A percentile compares a stretch with the other conserved stretches of the same genome.
Evolutionary conservation across 1,140 invertebrate genomes (phyloP).

Genomic region (Arion vulgaris): DNA sequence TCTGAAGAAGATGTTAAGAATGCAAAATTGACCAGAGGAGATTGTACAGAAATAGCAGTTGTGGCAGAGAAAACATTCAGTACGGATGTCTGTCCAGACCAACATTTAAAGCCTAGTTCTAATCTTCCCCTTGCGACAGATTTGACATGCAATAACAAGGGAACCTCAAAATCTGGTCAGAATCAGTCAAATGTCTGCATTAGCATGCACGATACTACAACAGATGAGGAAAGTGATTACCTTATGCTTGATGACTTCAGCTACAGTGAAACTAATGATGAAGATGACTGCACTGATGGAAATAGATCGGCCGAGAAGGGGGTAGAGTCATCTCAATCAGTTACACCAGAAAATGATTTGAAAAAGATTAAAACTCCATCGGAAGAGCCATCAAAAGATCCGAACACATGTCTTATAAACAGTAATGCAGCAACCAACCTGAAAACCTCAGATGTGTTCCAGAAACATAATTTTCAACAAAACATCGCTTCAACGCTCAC

Average conservation of each 20-base stretch:
- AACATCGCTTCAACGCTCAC: too few relatives aligned
- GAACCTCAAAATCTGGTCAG: neutral
- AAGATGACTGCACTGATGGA: slow-evolving; percentile 1
- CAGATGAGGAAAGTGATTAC: slow-evolving; percentile 34
- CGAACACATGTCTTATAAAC: neutral
- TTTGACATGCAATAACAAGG: neutral
- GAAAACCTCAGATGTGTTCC: neutral
- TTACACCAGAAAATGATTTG: neutral
- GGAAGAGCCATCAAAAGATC: neutral
- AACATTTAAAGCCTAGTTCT: neutral
- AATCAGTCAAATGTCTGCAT: neutral
- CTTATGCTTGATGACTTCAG: slow-evolving; percentile 33
- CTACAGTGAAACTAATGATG: slow-evolving; percentile 35
- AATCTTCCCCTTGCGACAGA: neutral
- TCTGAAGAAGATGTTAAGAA: neutral
- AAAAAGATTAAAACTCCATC: neutral
- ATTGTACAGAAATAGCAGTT: neutral
- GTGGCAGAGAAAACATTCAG: neutral
- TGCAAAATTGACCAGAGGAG: neutral
- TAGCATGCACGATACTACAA: slow-evolving; percentile 18
- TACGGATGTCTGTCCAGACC: neutral
- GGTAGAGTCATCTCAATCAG: neutral
- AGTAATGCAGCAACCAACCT: neutral
- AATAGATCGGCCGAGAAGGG: neutral
- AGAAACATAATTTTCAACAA: neutral